Conservation (phyloP, 2,113 vertebrate species). For the Catharus bicknelli region DNA sequence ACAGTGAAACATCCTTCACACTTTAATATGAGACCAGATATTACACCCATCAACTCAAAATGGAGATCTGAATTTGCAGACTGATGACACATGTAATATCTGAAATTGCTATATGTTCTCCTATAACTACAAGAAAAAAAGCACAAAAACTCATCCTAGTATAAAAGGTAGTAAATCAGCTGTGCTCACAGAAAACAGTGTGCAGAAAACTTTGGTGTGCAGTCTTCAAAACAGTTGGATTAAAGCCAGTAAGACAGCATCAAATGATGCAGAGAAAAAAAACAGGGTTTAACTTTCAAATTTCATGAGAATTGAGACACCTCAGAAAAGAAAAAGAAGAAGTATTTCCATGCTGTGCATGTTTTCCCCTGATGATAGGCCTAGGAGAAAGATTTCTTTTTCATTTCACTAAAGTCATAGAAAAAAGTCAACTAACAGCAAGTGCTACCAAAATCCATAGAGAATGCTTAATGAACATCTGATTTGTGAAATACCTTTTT, state of each 20-base stretch:
- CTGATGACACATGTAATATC: rapidly evolving
- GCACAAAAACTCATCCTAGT: not conserved
- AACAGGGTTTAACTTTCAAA: not conserved
- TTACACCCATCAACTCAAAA: not conserved
- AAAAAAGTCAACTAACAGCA: not conserved
- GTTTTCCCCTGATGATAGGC: not conserved
- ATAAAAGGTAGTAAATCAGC: not conserved
- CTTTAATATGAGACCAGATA: not conserved
- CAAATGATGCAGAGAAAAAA: not conserved
- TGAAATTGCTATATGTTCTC: not conserved
- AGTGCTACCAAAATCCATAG: not conserved
- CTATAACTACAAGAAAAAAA: not conserved
- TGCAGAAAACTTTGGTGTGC: not conserved
- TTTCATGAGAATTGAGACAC: not conserved
- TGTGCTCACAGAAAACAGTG: not conserved
- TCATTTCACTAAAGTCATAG: not conserved
- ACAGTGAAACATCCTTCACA: not conserved
- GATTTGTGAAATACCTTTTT: not conserved
- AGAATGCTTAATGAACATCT: not conserved
- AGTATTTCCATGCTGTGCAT: not conserved
- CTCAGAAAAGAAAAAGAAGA: not conserved
- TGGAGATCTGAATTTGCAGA: not conserved
- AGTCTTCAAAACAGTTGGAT: not conserved
- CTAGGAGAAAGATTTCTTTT: not conserved
- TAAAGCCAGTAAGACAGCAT: not conserved